Evolutionary conservation across 1,140 invertebrate genomes (phyloP).

Genomic region (Leptestheria dahalacensis): DNA sequence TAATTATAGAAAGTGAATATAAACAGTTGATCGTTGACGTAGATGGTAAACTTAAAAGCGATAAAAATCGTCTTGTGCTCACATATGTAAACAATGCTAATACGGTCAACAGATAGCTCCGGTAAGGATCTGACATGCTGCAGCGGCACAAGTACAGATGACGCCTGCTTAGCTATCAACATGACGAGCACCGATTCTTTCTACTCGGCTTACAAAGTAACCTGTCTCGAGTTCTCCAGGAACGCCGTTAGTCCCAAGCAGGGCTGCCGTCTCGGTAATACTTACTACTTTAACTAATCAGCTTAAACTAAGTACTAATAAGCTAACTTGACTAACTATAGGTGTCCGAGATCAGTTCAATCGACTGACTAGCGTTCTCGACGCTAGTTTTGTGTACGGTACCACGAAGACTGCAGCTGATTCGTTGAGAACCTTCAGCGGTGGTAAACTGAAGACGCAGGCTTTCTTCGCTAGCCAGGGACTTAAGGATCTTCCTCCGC

Average conservation of each 20-base stretch:
- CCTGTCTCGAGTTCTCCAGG: conserved; percentile 36
- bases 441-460: conserved; percentile 31
- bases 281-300: too few species aligned
- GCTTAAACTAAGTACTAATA: too few species aligned
- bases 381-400: conserved; percentile 38
- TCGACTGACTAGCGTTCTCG: conserved; percentile 33
- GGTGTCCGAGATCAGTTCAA: conserved; percentile 35
- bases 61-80: neutral
- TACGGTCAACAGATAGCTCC: neutral
- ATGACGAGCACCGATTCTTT: conserved; percentile 20
- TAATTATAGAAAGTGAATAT: too few species aligned
- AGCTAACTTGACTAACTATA: too few species aligned
- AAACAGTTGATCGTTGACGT: too few species aligned
- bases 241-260: conserved; percentile 32
- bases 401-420: conserved; percentile 30
- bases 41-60: too few species aligned
- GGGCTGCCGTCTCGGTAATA: conserved; percentile 36
- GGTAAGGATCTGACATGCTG: conserved; percentile 13
- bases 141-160: conserved; percentile 13
- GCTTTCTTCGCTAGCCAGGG: conserved; percentile 30
- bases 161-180: conserved; percentile 21
- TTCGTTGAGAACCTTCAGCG: conserved; percentile 30
- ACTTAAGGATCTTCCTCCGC: conserved; percentile 35
- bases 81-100: neutral
- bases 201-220: conserved; percentile 23